Conservation (phyloP, 1,140 invertebrate genomes). For the Sweltsa coloradensis region DNA sequence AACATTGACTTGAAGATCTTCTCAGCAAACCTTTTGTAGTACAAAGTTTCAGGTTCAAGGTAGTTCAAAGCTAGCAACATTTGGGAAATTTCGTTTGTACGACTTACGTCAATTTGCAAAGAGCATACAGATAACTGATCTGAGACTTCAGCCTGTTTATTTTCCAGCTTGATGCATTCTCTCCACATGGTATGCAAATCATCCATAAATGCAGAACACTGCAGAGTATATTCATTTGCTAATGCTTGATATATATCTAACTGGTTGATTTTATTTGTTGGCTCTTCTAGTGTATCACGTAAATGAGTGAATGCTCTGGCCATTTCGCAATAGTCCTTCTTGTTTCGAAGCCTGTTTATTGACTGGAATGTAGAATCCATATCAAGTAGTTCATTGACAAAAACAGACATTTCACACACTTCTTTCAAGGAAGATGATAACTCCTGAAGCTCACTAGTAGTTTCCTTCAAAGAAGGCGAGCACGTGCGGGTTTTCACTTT, state of each 20-base stretch:
- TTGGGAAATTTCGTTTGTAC: constrained; percentile 29
- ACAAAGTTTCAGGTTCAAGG: constrained; percentile 32
- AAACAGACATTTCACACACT: constrained; percentile 6
- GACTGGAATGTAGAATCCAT: constrained; percentile 9
- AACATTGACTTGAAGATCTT: constrained; percentile 39
- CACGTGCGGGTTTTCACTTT: neutral
- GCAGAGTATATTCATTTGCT: constrained; percentile 21
- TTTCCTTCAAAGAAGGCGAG: neutral
- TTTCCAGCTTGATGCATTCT: constrained; percentile 29
- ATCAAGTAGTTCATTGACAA: constrained; percentile 10
- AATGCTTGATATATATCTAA: constrained; percentile 34
- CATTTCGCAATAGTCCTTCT: constrained; percentile 32
- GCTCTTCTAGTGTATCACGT: constrained; percentile 32
- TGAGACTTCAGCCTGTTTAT: constrained; percentile 13
- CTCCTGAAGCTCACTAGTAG: constrained; percentile 14
- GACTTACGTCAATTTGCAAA: constrained; percentile 28
- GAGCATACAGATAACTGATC: constrained; percentile 17
- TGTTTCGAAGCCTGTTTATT: constrained; percentile 18
- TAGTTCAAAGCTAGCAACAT: constrained; percentile 35
- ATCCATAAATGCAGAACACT: constrained; percentile 23
- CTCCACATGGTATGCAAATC: constrained; percentile 34
- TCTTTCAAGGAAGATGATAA: constrained; percentile 13
- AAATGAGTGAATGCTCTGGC: constrained; percentile 36
- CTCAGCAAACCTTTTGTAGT: constrained; percentile 34
- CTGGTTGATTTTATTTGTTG: constrained; percentile 32